Evolutionary conservation across 2,888 invertebrate species (phyloP).

Genomic region (Drosophila rubida): DNA sequence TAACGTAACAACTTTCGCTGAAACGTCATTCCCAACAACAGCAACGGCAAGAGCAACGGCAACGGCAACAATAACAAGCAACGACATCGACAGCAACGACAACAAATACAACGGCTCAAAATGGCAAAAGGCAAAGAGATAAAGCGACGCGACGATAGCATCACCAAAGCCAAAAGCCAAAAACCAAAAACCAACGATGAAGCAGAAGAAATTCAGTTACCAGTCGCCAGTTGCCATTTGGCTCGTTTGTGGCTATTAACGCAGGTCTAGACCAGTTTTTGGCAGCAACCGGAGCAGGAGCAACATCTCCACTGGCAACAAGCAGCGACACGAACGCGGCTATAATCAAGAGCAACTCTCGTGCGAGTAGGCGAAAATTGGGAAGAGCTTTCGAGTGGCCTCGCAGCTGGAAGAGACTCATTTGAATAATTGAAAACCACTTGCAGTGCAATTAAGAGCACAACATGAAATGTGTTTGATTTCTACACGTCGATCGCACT

Average conservation of each 20-base stretch:
- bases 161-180: constrained; percentile 43
- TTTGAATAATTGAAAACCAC: constrained; percentile 79
- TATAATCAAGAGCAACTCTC: constrained; percentile 31
- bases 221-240: constrained; percentile 21
- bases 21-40: constrained; percentile 73
- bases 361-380: constrained; percentile 40
- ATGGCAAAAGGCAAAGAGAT: constrained; percentile 76
- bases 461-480: constrained; percentile 63
- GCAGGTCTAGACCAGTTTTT: constrained; percentile 72
- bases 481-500: constrained; percentile 57
- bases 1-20: constrained; percentile 80
- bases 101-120: constrained; percentile 41
- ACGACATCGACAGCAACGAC: constrained; percentile 36
- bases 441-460: constrained; percentile 77
- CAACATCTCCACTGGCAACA: constrained; percentile 5
- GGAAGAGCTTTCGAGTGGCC: constrained; percentile 43
- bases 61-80: constrained; percentile 36
- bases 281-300: constrained; percentile 41
- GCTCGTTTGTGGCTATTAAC: constrained; percentile 57
- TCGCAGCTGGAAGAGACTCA: constrained; percentile 58
- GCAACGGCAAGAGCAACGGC: constrained; percentile 33
- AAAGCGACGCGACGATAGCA: constrained; percentile 58
- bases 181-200: constrained; percentile 47
- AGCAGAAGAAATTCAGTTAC: constrained; percentile 57
- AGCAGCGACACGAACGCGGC: constrained; percentile 18